Evolutionary conservation across 2,888 invertebrate genomes (phyloP), one percentile per base, ranked within the genome.

Genomic region (Dendrolimus pini): DNA sequence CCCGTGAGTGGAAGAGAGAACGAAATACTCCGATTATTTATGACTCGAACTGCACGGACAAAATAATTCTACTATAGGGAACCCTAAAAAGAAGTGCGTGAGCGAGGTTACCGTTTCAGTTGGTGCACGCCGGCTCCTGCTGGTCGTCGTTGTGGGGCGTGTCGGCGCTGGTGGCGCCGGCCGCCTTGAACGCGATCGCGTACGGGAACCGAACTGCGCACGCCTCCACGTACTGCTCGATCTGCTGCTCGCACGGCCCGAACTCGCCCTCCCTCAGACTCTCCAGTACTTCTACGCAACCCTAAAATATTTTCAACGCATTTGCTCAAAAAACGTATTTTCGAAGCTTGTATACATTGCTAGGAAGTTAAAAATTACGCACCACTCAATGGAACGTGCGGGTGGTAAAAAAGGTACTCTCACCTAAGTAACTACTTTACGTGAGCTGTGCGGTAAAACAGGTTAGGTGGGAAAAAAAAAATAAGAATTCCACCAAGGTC

Each of bases 241-340:
- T 92, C 59, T 93, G 92, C 52, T 91, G 83, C 62, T 95, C 94
- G 80, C 94, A 94, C 41, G 92, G 84, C 1, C 97, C 97, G 80
- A 98, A 96, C 70, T 95, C 95, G 57, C 96, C 97, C 66, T 93
- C 93, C 66, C 93, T 92, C 72, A 98, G 92, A 65, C 95, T 94
- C 66, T 95, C 94, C 69, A 96, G 91, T 60, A 97, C 94, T 70
- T 95, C 94, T 65, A 94, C 93, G 88, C 97, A 97, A 74, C 93
- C 95, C 95, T 96, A 89, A n/a, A 92, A 62, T 30, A 30, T 30
- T 30, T 47, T 47, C 47, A 47, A 47, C 6, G 8, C 12, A 10
- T 52, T 41, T 41, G 9, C 53, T 7, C 9, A 41, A 12, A 41
- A 10, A 30, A 30, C 30, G 30, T 3, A 30, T 30, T 30, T 30